A percentile compares a stretch with the other conserved stretches of the same genome.
Evolutionary conservation across 35 echinoderm and acorn worm genomes (phyloP).

Genomic region (Lytechinus variegatus): DNA sequence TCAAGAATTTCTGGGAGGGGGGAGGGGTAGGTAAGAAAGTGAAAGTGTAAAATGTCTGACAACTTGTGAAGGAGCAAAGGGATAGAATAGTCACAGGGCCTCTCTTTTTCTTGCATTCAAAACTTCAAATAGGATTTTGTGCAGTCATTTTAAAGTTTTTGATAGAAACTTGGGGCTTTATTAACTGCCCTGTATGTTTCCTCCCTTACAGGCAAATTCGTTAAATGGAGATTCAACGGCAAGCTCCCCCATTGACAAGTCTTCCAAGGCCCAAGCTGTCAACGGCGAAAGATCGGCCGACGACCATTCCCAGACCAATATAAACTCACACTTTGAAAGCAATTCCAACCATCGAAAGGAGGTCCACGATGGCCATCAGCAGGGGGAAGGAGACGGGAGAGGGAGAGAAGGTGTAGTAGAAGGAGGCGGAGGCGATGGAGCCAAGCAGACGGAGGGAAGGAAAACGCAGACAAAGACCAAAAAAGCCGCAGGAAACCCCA

Average conservation of each 20-base stretch:
- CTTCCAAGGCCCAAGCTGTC: neutral
- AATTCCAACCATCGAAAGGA: slow-evolving; percentile 38
- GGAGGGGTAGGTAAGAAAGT: too few relatives aligned
- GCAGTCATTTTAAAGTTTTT: too few relatives aligned
- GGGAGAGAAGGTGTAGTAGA: neutral
- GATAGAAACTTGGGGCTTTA: too few relatives aligned
- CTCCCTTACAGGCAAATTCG: neutral
- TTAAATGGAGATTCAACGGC: neutral
- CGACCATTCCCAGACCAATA: neutral
- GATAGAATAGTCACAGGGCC: too few relatives aligned
- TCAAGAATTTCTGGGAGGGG: too few relatives aligned
- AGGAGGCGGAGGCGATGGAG: neutral
- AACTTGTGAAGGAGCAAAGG: too few relatives aligned
- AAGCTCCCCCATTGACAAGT: neutral
- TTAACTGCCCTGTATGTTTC: neutral
- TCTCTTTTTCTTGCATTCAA: too few relatives aligned
- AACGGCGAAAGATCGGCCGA: neutral
- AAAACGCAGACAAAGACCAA: neutral
- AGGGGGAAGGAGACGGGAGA: neutral
- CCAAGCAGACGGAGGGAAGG: neutral
- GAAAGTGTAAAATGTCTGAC: too few relatives aligned
- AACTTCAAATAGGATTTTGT: too few relatives aligned
- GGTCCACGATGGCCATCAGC: slow-evolving; percentile 31
- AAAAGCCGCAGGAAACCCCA: neutral
- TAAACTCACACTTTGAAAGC: neutral